phyloP scores from a whole-genome alignment of 2,888 invertebrate genomes.

The Aphidoletes aphidimyza region DNA sequence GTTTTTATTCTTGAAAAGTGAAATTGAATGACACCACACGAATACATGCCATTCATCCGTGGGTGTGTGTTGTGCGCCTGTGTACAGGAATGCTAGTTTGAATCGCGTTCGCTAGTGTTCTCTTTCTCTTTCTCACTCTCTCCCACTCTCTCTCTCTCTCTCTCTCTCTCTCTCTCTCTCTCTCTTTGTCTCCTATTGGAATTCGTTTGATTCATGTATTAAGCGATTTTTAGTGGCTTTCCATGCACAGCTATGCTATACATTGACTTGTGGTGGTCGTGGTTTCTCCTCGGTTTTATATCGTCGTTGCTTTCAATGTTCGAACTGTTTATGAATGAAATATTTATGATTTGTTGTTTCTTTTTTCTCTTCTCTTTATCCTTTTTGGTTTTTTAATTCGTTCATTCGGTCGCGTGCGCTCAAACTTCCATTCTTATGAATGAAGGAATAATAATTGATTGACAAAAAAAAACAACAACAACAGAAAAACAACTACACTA shows the following conservation, averaged over 20 bases:
- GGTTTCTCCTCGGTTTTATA: background rate
- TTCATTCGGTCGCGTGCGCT: conserved; percentile 20
- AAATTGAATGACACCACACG: conserved; percentile 51
- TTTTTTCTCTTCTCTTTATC: background rate
- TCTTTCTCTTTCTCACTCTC: background rate
- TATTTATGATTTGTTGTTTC: conserved; percentile 25
- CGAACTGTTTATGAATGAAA: conserved; percentile 31
- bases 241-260: background rate
- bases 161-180: too few species aligned
- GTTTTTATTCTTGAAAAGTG: conserved; percentile 50
- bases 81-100: background rate
- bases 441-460: background rate
- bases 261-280: conserved; percentile 19
- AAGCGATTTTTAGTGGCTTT: background rate
- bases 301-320: background rate
- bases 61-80: conserved; percentile 14
- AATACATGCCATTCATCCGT: conserved; percentile 19
- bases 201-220: background rate
- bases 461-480: background rate
- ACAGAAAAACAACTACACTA: background rate
- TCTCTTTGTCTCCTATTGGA: too few species aligned
- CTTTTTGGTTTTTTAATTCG: conserved; percentile 22
- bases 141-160: too few species aligned
- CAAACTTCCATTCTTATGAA: conserved; percentile 6
- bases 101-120: background rate